Evolutionary conservation across 2,888 invertebrate species (phyloP).

Genomic region (Thera obeliscata): DNA sequence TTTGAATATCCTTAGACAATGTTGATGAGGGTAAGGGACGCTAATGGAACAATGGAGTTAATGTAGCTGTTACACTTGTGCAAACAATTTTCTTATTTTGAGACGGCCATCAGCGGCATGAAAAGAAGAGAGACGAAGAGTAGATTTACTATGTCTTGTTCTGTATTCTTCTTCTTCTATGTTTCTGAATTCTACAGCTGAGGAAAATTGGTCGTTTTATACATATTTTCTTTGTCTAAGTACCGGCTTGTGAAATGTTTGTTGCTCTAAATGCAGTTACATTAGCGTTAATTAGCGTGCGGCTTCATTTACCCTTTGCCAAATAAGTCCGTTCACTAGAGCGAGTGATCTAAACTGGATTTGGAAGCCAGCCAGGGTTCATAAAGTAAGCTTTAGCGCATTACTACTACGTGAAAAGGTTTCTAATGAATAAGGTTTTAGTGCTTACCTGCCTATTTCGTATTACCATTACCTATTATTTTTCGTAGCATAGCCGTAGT

Average conservation of each 20-base stretch:
- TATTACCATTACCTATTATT: neutral
- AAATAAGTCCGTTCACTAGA: conserved; percentile 70
- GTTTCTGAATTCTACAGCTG: conserved; percentile 13
- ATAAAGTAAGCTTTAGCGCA: conserved; percentile 52
- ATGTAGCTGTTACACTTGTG: conserved; percentile 28
- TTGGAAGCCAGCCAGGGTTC: conserved; percentile 68
- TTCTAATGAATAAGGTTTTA: conserved; percentile 16
- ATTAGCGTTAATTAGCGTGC: conserved; percentile 49
- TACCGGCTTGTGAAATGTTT: neutral
- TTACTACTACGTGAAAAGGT: conserved; percentile 46
- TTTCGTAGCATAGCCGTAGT: neutral
- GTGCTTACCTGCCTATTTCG: neutral
- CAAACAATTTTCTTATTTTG: conserved; percentile 31
- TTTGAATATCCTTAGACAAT: too few species aligned
- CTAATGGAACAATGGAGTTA: conserved; percentile 36
- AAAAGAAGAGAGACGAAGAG: neutral
- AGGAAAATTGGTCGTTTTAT: conserved; percentile 1
- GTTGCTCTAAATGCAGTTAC: conserved; percentile 14
- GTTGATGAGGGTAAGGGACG: conserved; percentile 31
- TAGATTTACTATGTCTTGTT: neutral
- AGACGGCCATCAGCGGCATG: conserved; percentile 7
- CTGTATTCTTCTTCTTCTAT: too few species aligned
- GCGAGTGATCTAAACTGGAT: conserved; percentile 70
- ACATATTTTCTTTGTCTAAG: too few species aligned
- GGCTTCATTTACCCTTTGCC: conserved; percentile 45